Evolutionary conservation across 53 echinoderm and acorn worm species (phyloP).

Genomic region (Apostichopus leukothele): DNA sequence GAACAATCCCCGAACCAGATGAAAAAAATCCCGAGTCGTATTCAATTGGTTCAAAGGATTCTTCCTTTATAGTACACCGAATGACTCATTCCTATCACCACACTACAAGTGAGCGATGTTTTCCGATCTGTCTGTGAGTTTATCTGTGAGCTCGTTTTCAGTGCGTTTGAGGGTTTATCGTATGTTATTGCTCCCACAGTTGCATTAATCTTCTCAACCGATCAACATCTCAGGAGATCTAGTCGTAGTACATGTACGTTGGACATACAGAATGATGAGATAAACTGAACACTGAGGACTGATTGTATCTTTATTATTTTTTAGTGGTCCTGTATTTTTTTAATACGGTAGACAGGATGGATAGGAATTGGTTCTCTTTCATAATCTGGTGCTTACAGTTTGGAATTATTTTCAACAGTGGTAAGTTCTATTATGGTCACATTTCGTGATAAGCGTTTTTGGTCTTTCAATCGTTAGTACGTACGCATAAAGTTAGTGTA

Average conservation of each 20-base stretch:
- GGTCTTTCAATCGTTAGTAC: no score
- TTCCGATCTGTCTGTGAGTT: background rate
- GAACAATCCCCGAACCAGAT: no score
- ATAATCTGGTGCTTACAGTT: constrained; percentile 23
- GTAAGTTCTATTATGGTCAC: background rate
- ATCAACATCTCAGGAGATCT: no score
- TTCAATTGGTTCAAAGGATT: no score
- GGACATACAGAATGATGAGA: background rate
- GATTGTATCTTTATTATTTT: background rate
- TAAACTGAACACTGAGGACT: background rate
- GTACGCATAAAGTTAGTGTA: no score
- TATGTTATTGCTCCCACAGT: constrained; percentile 26
- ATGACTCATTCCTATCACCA: no score
- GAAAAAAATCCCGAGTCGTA: no score
- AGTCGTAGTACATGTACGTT: no score
- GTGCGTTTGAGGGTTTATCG: background rate
- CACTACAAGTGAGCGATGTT: background rate
- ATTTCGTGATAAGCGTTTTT: no score
- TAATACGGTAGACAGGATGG: background rate
- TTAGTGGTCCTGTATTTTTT: background rate
- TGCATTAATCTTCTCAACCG: constrained; percentile 1
- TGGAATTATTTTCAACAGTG: constrained; percentile 15
- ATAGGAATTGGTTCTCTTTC: constrained; percentile 4
- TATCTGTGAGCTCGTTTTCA: background rate
- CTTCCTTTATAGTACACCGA: no score